Conservation (phyloP, 1,140 invertebrate genomes). For the Dendrolimus punctatus region DNA sequence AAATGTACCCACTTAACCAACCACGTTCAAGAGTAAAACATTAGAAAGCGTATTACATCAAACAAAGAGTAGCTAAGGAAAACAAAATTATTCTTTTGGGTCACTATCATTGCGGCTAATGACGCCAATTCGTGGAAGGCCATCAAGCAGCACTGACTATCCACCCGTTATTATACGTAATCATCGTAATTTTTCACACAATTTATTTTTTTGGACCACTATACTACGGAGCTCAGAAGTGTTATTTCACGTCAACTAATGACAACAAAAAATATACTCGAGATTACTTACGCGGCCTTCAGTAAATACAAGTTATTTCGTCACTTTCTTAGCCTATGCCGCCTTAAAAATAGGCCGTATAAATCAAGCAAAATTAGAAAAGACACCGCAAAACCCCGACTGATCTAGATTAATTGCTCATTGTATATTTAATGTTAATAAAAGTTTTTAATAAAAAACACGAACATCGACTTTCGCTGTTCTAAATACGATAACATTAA, state of each 20-base stretch:
- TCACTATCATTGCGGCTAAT: constrained; percentile 63
- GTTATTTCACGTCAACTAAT: constrained; percentile 65
- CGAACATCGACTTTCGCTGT: constrained; percentile 26
- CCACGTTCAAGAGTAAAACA: constrained; percentile 4
- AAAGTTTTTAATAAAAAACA: constrained; percentile 8
- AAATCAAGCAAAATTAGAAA: constrained; percentile 14
- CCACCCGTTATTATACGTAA: constrained; percentile 60
- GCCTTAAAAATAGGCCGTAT: constrained; percentile 12
- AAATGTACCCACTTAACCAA: constrained; percentile 8
- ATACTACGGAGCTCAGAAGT: constrained; percentile 39
- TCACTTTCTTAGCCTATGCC: constrained; percentile 10
- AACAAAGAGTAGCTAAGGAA: constrained; percentile 40
- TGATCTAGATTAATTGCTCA: constrained; percentile 8
- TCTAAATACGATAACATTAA: constrained; percentile 32
- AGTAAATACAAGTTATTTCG: constrained; percentile 12
- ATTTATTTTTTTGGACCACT: constrained; percentile 61
- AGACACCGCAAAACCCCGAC: constrained; percentile 3
- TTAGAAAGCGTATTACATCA: constrained; percentile 26
- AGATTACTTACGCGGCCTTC: constrained; percentile 25
- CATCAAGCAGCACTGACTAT: constrained; percentile 48
- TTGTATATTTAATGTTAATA: constrained; percentile 3
- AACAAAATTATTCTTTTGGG: constrained; percentile 53
- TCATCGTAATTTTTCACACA: constrained; percentile 70
- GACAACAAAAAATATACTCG: constrained; percentile 58
- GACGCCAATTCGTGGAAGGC: constrained; percentile 56